Evolutionary conservation across 2,888 invertebrate genomes (phyloP), one percentile per base, ranked within the genome.

Genomic region (Drosophila quasianomalipes): DNA sequence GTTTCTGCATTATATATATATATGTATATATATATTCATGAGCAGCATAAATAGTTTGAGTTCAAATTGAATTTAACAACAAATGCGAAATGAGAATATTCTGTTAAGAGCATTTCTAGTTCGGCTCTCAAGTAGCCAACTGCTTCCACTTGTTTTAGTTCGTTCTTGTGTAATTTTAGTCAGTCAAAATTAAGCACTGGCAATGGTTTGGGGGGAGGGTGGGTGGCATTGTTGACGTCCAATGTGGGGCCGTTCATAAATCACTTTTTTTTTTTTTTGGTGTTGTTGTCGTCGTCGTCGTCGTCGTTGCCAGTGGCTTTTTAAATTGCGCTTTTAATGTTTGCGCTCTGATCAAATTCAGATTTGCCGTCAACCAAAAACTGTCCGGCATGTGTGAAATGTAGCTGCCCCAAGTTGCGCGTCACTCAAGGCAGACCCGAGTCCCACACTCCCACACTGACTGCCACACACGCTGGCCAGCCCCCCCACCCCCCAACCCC

Each of bases 321-420:
- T 83, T 78, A 78, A 83, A 83, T 83, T 82, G 83, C 85, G 85
- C 85, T 83, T 82, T 82, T 85, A 83, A 83, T 80, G 80, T 80
- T 85, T 82, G 83, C 83, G 72, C 65, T 67, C 67, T 79, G 86
- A 83, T 84, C 86, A 84, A 84, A 84, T 85, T 84, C 84, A 86
- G 83, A 83, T 83, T 85, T 83, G 83, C 83, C 85, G 86, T 85
- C 83, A 85, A 81, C 81, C 81, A 78, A 85, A 47, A 83, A 82
- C 85, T 82, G 83, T 74, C 66, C 71, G 71, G 74, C 78, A 74
- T 68, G 73, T 69, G 79, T 62, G 64, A 72, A 72, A 59, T 64
- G 69, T 57, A 67, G 64, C 76, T 26, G 47, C 47, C 81, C 74
- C 62, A 65, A 74, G 71, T 68, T 59, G 69, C 78, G 65, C 69